Base-by-base conservation (phyloP, 2,888 invertebrate species). In the Hydropsyche betteni region DNA sequence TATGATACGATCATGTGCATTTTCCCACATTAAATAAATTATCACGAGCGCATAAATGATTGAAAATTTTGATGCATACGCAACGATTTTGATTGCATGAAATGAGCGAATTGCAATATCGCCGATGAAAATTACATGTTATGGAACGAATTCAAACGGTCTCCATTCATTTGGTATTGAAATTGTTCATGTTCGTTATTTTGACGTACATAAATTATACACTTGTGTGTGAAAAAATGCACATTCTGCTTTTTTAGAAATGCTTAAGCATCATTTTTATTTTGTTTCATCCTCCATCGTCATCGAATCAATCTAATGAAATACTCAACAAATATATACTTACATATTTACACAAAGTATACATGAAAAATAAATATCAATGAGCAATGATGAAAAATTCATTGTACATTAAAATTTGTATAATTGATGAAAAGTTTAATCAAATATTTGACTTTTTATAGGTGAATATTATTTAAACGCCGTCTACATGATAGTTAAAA, bases 241-340 rank as follows among this genome's bases (percentile, higher is more conserved):
- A 64, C 64, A 33, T 34, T 36, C 7, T 10, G 64, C 64, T 64
- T 64, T 36, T 64, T 33, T 16, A 64, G n/a, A 36, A 33, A 12
- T 64, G 36, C 36, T 64, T 64, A 36, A 33, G 33, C 36, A 64
- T 64, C 64, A 64, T 64, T 61, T 61, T 44, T 44, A 44, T 44
- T 44, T 44, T 44, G 44, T 44, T 44, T 44, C 44, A 44, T 44
- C 44, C 1, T 44, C 34, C 64, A 64, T 64, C 64, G 64, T 36
- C 64, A 64, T 64, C 34, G 64, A 64, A 64, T 64, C 64, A 64
- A 36, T 64, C 64, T 7, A 12, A 64, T 64, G 7, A n/a, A 61
- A 64, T 64, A 64, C 64, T 64, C 6, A 64, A 64, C 64, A 64
- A 36, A 34, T 44, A 64, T 64, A 64, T 64, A 64, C 64, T 61